Base-by-base conservation (phyloP, 2,113 vertebrate genomes). In the Microtus ochrogaster region DNA sequence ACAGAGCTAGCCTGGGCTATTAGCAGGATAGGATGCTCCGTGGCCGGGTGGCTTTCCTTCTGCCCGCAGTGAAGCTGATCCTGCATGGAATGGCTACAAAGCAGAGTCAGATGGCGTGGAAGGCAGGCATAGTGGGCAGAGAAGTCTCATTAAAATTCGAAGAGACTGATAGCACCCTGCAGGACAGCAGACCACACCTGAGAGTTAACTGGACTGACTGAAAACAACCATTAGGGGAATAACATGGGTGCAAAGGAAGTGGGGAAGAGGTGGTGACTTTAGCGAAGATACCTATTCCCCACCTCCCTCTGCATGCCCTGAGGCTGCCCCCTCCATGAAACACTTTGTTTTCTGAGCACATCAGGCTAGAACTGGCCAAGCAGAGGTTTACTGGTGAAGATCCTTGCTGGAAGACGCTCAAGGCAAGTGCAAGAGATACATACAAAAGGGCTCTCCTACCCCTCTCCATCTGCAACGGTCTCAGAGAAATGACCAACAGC, bases 401-500 rank as follows among this genome's bases (percentile, higher is more conserved):
- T 16, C 13, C 24, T 91, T 47, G 17, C 55, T 95, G 55, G 55
- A 82, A 33, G 76, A 41, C 2, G 21, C 49, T 81, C 58, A 36
- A 49, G 74, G 70, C 30, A 44, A 63, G 22, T 11, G 26, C 65
- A 21, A 9, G 39, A 55, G 30, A 52, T 19, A 0, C 3, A 47
- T 14, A 0, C 4, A 55, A 84, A 39, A 81, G 55, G 61, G 3
- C 33, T 91, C 55, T 17, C 70, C 72, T 79, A 16, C 55, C 68
- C 89, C 92, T 93, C 21, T 81, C 26, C 2, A 1, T 78, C 58
- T 83, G 70, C 73, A 49, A 44, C 39, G 73, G 73, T 78, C 33
- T 92, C 78, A 78, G 72, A 63, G 90, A 61, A 86, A 88, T 91
- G 89, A 87, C 66, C 78, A 92, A 68, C 68, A 84, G 41, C 74